These are phyloP conservation scores for Autographa pulchrina DNA, from an alignment of 2,888 invertebrate species.

Conservation along the genomic window DNA sequence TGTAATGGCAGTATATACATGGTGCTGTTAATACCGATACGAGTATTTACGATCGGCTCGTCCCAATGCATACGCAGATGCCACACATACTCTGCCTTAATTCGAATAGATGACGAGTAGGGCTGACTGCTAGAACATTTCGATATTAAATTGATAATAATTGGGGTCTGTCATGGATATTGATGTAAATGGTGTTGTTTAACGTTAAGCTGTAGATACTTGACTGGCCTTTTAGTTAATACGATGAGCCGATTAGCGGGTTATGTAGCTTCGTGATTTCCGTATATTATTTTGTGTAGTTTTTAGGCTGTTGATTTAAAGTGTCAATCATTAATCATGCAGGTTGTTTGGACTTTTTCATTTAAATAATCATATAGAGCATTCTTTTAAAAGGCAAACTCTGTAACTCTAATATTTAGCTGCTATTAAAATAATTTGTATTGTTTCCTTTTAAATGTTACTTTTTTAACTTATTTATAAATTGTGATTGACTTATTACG, in stretches of 20 bases:
- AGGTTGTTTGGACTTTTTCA: too few relatives aligned
- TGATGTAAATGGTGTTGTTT: neutral
- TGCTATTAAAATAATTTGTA: too few relatives aligned
- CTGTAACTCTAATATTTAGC: too few relatives aligned
- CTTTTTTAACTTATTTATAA: neutral
- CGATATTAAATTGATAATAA: conserved; percentile 5
- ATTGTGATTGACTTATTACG: neutral
- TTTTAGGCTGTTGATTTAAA: too few relatives aligned
- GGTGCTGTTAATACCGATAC: conserved; percentile 83
- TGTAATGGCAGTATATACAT: conserved; percentile 70
- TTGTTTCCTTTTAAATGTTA: too few relatives aligned
- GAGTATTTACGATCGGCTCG: conserved; percentile 83
- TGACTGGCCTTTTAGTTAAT: conserved; percentile 4
- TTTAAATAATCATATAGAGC: too few relatives aligned
- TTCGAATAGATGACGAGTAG: conserved; percentile 86
- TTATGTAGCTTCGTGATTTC: neutral
- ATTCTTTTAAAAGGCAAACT: too few relatives aligned
- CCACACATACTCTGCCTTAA: conserved; percentile 88
- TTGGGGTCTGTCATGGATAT: neutral
- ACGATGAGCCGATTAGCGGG: neutral
- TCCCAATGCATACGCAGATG: conserved; percentile 83
- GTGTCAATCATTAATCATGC: too few relatives aligned
- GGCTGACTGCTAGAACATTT: conserved; percentile 65
- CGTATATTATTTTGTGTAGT: too few relatives aligned
- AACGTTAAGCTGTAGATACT: neutral